Evolutionary conservation across 1,140 invertebrate genomes (phyloP), one percentile per base, ranked within the genome.

Genomic region (Macrobrachium rosenbergii): DNA sequence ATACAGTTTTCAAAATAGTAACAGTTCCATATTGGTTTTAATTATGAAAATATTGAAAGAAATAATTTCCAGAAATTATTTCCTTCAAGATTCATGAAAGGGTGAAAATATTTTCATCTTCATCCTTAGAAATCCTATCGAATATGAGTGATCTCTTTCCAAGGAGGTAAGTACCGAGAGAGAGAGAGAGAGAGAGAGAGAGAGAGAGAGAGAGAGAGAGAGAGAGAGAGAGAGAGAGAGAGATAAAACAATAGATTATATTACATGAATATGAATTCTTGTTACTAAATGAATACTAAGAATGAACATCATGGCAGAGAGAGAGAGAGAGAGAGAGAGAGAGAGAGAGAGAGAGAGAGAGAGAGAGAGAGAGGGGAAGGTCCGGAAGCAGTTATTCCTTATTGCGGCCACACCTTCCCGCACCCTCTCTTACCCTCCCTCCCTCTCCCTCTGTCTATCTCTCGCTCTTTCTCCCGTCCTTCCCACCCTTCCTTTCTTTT

Each of bases 311-410:
- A 37, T 43, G 75, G 52, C 43, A 77, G 75, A 77, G 75, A 77
- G 75, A 77, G 75, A 77, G 75, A 77, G 75, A 77, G 75, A 77
- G 75, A 77, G 75, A 77, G 75, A 77, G 75, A 77, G 75, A 77
- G 75, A 58, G 75, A 58, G 75, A 58, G 75, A 58, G 75, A 58
- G 75, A 58, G 75, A 43, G 75, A 58, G 45, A 19, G 23, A 14
- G 73, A 21, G 73, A 76, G 17, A 8, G 10, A 21, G 75, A 58
- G 59, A 58, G 59, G 21, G 59, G 43, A 21, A 58, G 59, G 59
- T 58, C 75, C 75, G 52, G 52, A 77, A 45, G 59, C 52, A 45
- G 75, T 77, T 77, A 77, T 77, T 77, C 59, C 75, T 37, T 45
- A 21, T 77, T n/a, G 45, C 21, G 21, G 52, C 45, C 19, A 19